These are phyloP conservation scores for Labroides dimidiatus DNA, from an alignment of 2,797 vertebrate genomes.

Conservation along the genomic window DNA sequence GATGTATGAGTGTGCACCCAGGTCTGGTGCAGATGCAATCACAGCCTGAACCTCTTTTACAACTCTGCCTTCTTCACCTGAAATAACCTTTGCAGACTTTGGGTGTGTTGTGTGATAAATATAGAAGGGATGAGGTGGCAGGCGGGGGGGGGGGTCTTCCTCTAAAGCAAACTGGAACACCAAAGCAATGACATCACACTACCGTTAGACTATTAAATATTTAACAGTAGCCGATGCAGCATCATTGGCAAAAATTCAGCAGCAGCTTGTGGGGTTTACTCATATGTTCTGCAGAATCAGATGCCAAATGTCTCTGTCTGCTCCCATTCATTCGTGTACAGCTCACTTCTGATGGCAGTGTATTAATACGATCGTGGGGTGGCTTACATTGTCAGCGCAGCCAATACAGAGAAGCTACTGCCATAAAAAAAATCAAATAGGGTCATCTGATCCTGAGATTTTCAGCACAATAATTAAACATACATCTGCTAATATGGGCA, in stretches of 20 bases:
- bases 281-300: conserved; percentile 53
- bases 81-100: conserved; percentile 21
- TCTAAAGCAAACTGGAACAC: conserved; percentile 37
- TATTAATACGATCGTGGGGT: conserved; percentile 15
- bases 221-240: conserved; percentile 54
- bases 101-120: conserved; percentile 24
- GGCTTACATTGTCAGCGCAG: conserved; percentile 26
- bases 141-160: conserved; percentile 3
- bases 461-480: background rate
- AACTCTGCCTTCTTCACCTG: background rate
- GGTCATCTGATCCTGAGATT: background rate
- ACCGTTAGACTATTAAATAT: conserved; percentile 60
- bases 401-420: conserved; percentile 1
- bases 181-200: conserved; percentile 48
- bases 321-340: conserved; percentile 33
- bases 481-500: background rate
- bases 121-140: background rate
- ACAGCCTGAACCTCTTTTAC: conserved; percentile 39
- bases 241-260: conserved; percentile 57
- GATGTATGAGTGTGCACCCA: conserved; percentile 31
- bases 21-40: conserved; percentile 42
- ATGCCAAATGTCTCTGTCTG: conserved; percentile 56
- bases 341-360: conserved; percentile 21
- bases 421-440: background rate
- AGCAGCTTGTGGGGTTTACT: conserved; percentile 70